Conservation (phyloP, 2,888 invertebrate species). For the Drosophila diplacantha region DNA sequence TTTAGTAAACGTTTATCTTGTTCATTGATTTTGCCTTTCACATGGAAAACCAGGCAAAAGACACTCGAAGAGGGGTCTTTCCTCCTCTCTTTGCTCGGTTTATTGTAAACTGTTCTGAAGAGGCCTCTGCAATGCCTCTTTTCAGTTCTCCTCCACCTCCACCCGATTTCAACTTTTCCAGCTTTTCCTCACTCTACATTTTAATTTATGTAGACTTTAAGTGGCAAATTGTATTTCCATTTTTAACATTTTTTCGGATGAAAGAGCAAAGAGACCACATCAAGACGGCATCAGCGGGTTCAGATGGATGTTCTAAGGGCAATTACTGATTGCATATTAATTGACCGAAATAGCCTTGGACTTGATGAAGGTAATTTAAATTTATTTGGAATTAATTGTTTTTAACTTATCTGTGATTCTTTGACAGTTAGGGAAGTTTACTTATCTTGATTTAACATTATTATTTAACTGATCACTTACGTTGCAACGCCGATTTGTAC, state of each 20-base stretch:
- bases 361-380: no score
- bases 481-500: background rate
- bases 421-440: no score
- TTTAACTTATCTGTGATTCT: background rate
- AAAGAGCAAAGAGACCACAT: constrained; percentile 51
- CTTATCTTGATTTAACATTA: no score
- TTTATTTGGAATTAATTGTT: no score
- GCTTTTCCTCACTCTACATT: constrained; percentile 18
- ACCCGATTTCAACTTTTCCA: constrained; percentile 1
- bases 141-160: constrained; percentile 1
- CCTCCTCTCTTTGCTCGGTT: constrained; percentile 21
- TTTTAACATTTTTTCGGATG: constrained; percentile 49
- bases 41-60: constrained; percentile 15
- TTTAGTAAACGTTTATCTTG: constrained; percentile 40
- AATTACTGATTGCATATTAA: constrained; percentile 37
- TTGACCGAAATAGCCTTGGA: constrained; percentile 10
- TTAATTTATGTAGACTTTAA: constrained; percentile 66
- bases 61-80: constrained; percentile 21
- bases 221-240: constrained; percentile 73
- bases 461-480: no score
- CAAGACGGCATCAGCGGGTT: constrained; percentile 7
- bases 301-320: constrained; percentile 3
- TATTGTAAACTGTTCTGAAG: constrained; percentile 57
- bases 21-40: constrained; percentile 51
- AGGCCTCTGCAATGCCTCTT: constrained; percentile 49